phyloP scores from a whole-genome alignment of 1,140 invertebrate genomes.

The Bombus pascuorum region DNA sequence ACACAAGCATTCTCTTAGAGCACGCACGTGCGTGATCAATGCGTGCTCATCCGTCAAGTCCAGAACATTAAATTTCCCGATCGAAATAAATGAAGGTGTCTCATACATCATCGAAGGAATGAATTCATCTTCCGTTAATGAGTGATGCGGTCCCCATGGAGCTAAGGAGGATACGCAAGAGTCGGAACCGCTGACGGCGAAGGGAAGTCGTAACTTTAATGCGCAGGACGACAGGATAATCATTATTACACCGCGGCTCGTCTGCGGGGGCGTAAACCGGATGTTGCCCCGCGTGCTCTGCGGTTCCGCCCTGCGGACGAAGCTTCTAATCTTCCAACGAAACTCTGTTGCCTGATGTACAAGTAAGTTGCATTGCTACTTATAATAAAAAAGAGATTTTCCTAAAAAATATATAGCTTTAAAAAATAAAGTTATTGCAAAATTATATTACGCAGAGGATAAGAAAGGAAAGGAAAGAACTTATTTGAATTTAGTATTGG shows the following conservation, averaged over 20 bases:
- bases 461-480: too few relatives aligned
- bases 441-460: too few relatives aligned
- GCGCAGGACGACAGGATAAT: conserved; percentile 58
- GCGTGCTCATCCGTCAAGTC: conserved; percentile 38
- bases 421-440: too few relatives aligned
- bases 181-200: conserved; percentile 13
- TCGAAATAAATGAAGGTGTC: conserved; percentile 24
- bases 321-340: conserved; percentile 4
- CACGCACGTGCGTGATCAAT: conserved; percentile 30
- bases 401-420: too few relatives aligned
- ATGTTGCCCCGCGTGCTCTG: conserved; percentile 47
- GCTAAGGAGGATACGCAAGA: not conserved
- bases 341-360: not conserved
- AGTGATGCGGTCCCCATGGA: conserved; percentile 22
- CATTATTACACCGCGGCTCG: conserved; percentile 47
- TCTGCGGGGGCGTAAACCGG: conserved; percentile 48
- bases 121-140: conserved; percentile 49
- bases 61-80: conserved; percentile 21
- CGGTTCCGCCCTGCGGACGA: conserved; percentile 22
- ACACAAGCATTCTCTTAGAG: not conserved
- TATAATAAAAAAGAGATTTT: too few relatives aligned
- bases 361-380: too few relatives aligned
- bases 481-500: too few relatives aligned
- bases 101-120: conserved; percentile 48
- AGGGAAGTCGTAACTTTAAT: conserved; percentile 56